Evolutionary conservation across 2,888 invertebrate genomes (phyloP).

Genomic region (Meliscaeva auricollis): DNA sequence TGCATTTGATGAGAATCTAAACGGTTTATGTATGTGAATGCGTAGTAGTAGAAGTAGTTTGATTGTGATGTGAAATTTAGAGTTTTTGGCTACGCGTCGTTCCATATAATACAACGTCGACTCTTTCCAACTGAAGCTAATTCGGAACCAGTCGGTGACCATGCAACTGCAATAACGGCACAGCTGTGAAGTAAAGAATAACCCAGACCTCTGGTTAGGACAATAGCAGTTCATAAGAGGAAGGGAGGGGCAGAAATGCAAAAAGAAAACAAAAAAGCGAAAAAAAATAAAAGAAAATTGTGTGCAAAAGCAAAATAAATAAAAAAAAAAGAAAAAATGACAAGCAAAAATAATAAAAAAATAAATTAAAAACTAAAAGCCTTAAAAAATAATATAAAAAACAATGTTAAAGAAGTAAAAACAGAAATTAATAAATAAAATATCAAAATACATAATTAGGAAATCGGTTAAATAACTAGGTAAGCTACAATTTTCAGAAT

Average conservation of each 20-base stretch:
- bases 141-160: conserved; percentile 93
- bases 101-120: conserved; percentile 93
- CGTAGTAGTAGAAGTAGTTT: conserved; percentile 55
- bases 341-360: conserved; percentile 53
- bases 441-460: neutral
- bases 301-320: conserved; percentile 36
- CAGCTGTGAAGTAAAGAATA: conserved; percentile 87
- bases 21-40: conserved; percentile 63
- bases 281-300: conserved; percentile 15
- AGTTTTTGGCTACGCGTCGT: conserved; percentile 85
- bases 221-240: conserved; percentile 50
- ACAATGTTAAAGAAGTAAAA: too few relatives aligned
- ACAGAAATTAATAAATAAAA: neutral
- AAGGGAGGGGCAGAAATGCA: conserved; percentile 23
- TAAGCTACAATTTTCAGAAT: too few relatives aligned
- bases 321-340: conserved; percentile 53
- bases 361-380: neutral
- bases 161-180: conserved; percentile 93
- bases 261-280: conserved; percentile 59
- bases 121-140: conserved; percentile 93
- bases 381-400: neutral
- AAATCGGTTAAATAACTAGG: too few relatives aligned
- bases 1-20: conserved; percentile 59
- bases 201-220: conserved; percentile 69
- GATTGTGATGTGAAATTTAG: conserved; percentile 45